Evolutionary conservation across 2,888 invertebrate species (phyloP).

Genomic region (Thecocarcelia acutangulata): DNA sequence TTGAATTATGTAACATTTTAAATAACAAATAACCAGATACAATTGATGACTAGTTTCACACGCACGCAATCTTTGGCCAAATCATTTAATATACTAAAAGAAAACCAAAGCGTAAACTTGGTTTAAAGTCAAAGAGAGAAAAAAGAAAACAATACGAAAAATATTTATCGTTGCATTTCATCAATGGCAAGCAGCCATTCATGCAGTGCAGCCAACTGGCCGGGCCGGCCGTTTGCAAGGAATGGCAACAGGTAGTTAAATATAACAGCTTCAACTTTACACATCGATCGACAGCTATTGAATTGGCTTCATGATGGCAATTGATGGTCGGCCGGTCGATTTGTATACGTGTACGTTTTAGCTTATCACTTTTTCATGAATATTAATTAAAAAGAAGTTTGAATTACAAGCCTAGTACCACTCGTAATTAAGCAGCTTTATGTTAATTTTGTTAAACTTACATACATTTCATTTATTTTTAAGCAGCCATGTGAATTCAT

Average conservation of each 20-base stretch:
- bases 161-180: slow-evolving; percentile 40
- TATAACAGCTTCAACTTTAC: slow-evolving; percentile 12
- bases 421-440: slow-evolving; percentile 26
- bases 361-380: slow-evolving; percentile 11
- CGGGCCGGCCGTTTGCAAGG: slow-evolving; percentile 8
- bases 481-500: slow-evolving; percentile 10
- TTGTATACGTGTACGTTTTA: slow-evolving; percentile 13
- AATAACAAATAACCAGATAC: slow-evolving; percentile 34
- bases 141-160: slow-evolving; percentile 8
- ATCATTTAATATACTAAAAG: slow-evolving; percentile 20
- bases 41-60: slow-evolving; percentile 42
- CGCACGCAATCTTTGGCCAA: slow-evolving; percentile 42
- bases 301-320: slow-evolving; percentile 28
- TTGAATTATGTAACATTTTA: slow-evolving; percentile 52
- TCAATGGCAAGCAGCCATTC: slow-evolving; percentile 39
- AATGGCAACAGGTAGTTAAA: not conserved
- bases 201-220: slow-evolving; percentile 5
- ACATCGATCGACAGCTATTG: slow-evolving; percentile 38
- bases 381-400: slow-evolving; percentile 25
- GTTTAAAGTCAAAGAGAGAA: not conserved
- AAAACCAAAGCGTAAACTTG: not conserved
- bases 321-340: not conserved
- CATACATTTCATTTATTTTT: slow-evolving; percentile 23
- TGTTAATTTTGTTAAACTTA: slow-evolving; percentile 33
- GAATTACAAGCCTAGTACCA: not conserved